Evolutionary conservation across 2,113 vertebrate species (phyloP).

Genomic region (Scalopus aquaticus): DNA sequence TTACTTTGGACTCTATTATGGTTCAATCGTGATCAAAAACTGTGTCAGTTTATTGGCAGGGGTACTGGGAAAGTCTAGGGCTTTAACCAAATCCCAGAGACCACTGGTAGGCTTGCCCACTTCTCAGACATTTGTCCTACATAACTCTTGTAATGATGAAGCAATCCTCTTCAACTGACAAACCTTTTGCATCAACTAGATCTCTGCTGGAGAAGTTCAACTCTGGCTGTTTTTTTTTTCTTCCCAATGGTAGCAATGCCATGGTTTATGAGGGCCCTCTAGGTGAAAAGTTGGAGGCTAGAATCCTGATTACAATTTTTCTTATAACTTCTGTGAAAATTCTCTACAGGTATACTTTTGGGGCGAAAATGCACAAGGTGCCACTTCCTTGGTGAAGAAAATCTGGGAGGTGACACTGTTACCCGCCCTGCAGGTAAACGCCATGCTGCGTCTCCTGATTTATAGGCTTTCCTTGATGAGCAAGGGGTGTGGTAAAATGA

Average conservation of each 20-base stretch:
- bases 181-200: neutral
- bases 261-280: neutral
- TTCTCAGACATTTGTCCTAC: conserved; percentile 6
- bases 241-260: neutral
- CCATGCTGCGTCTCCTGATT: conserved; percentile 57
- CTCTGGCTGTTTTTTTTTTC: neutral
- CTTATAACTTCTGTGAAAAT: neutral
- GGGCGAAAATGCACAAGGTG: neutral
- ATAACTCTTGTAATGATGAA: neutral
- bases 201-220: neutral
- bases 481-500: conserved; percentile 59
- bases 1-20: conserved; percentile 10
- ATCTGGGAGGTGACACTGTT: conserved; percentile 48
- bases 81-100: conserved; percentile 20
- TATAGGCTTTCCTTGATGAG: conserved; percentile 53
- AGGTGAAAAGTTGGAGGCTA: neutral
- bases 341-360: neutral
- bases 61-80: neutral
- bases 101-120: neutral
- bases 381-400: conserved; percentile 42
- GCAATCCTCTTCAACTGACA: conserved; percentile 4
- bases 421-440: conserved; percentile 58
- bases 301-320: conserved; percentile 1
- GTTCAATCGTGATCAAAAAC: conserved; percentile 36
- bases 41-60: neutral